Percentiles rank a stretch among this genome's conserved stretches.
Evolutionary conservation across 2,888 invertebrate species (phyloP).

Genomic region (Hedya salicella): DNA sequence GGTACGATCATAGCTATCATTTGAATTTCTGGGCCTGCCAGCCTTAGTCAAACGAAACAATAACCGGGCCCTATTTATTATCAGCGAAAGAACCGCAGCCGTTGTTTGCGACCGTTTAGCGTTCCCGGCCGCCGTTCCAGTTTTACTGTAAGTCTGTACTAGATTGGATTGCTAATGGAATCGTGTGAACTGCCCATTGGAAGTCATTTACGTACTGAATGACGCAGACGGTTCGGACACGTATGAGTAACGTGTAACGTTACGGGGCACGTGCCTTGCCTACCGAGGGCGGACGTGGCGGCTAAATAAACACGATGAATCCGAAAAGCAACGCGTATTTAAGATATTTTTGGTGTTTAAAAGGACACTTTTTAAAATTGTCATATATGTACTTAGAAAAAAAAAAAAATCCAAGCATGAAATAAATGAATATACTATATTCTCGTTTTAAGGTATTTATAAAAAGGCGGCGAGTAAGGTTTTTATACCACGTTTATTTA

Average conservation of each 20-base stretch:
- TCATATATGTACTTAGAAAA: no score
- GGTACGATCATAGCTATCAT: neutral
- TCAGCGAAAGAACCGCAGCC: conserved; percentile 33
- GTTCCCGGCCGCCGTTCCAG: conserved; percentile 27
- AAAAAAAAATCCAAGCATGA: no score
- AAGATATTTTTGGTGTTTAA: conserved; percentile 3
- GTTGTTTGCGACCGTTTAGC: conserved; percentile 39
- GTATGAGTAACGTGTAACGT: conserved; percentile 42
- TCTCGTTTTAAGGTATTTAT: no score
- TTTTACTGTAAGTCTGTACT: conserved; percentile 38
- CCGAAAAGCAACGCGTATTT: conserved; percentile 18
- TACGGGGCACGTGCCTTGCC: conserved; percentile 37
- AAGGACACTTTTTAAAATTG: no score
- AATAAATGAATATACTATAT: no score
- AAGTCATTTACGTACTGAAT: conserved; percentile 42
- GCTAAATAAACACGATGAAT: conserved; percentile 38
- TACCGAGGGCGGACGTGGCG: conserved; percentile 30
- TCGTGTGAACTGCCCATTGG: conserved; percentile 42
- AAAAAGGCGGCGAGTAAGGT: no score
- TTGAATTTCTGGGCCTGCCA: neutral
- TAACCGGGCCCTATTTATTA: conserved; percentile 34
- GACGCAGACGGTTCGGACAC: conserved; percentile 39
- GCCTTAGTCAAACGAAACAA: conserved; percentile 25
- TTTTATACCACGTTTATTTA: no score
- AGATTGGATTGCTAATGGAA: conserved; percentile 44